Evolutionary conservation across 1,140 invertebrate species (phyloP).

Genomic region (Himalopsyche phryganea): DNA sequence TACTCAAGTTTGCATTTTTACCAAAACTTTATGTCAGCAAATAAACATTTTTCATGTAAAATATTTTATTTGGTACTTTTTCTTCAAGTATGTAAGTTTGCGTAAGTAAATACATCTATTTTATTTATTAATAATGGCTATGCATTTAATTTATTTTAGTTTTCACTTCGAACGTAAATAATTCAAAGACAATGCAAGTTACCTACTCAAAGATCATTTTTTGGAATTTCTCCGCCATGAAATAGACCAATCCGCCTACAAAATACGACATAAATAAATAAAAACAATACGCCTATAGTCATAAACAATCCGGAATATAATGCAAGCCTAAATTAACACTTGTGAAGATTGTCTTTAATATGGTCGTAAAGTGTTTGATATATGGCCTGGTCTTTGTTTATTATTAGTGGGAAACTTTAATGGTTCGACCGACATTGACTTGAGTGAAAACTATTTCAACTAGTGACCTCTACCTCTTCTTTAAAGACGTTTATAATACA

Average conservation of each 20-base stretch:
- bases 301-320: conserved; percentile 19
- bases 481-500: too few relatives aligned
- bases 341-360: conserved; percentile 10
- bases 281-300: conserved; percentile 19
- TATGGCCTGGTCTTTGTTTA: conserved; percentile 11
- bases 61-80: too few relatives aligned
- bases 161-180: too few relatives aligned
- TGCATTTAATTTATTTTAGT: too few relatives aligned
- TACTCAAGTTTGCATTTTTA: too few relatives aligned
- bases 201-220: conserved; percentile 1
- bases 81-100: too few relatives aligned
- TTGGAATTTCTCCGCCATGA: not conserved
- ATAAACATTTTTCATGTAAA: too few relatives aligned
- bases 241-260: conserved; percentile 13
- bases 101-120: too few relatives aligned
- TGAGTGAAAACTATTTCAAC: too few relatives aligned
- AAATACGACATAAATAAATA: not conserved
- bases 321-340: conserved; percentile 20
- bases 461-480: too few relatives aligned
- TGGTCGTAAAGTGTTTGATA: conserved; percentile 14
- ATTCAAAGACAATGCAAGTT: not conserved
- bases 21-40: too few relatives aligned
- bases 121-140: too few relatives aligned
- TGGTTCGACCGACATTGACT: not conserved
- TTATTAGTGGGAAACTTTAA: conserved; percentile 1